A percentile compares a stretch with the other conserved stretches of the same genome.
These are phyloP conservation scores for Leucosticte australis DNA, from an alignment of 2,113 vertebrate species.

Conservation along the genomic window DNA sequence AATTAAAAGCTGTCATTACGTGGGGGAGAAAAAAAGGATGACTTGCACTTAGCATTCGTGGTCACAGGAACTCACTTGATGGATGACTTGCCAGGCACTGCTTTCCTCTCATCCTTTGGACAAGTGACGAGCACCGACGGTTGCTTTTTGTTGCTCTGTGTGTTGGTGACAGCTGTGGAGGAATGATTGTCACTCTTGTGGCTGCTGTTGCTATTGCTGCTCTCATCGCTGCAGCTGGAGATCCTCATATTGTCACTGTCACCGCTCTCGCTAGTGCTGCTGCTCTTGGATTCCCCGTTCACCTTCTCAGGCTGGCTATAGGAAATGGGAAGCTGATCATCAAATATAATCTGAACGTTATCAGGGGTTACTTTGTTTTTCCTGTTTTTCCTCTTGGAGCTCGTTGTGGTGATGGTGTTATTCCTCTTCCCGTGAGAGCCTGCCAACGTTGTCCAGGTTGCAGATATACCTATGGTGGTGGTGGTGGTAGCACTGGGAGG, in stretches of 20 bases:
- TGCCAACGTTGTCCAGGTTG: slow-evolving; percentile 93
- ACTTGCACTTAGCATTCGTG: accelerated
- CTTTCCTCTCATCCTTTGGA: slow-evolving; percentile 85
- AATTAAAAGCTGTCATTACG: not conserved
- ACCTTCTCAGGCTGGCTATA: slow-evolving; percentile 95
- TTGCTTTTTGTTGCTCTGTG: slow-evolving; percentile 82
- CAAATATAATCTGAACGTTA: slow-evolving; percentile 93
- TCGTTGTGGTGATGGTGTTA: slow-evolving; percentile 90
- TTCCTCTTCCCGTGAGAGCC: slow-evolving; percentile 93
- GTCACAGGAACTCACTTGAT: slow-evolving; percentile 76
- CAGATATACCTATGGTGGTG: slow-evolving; percentile 97
- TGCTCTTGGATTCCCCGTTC: slow-evolving; percentile 94
- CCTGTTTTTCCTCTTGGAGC: slow-evolving; percentile 96
- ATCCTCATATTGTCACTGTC: slow-evolving; percentile 98
- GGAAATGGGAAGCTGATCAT: slow-evolving; percentile 93
- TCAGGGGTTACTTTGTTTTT: slow-evolving; percentile 93
- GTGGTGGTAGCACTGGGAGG: slow-evolving; percentile 98
- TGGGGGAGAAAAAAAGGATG: not conserved
- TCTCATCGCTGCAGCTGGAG: slow-evolving; percentile 97
- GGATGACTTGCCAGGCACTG: slow-evolving; percentile 84
- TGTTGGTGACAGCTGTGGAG: slow-evolving; percentile 61
- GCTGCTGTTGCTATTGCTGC: slow-evolving; percentile 96
- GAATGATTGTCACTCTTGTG: slow-evolving; percentile 83
- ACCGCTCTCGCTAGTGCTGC: slow-evolving; percentile 91
- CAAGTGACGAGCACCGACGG: slow-evolving; percentile 81